Evolutionary conservation across 2,113 vertebrate species (phyloP), one percentile per base, ranked within the genome.

Genomic region (Dicrurus megarhynchus): DNA sequence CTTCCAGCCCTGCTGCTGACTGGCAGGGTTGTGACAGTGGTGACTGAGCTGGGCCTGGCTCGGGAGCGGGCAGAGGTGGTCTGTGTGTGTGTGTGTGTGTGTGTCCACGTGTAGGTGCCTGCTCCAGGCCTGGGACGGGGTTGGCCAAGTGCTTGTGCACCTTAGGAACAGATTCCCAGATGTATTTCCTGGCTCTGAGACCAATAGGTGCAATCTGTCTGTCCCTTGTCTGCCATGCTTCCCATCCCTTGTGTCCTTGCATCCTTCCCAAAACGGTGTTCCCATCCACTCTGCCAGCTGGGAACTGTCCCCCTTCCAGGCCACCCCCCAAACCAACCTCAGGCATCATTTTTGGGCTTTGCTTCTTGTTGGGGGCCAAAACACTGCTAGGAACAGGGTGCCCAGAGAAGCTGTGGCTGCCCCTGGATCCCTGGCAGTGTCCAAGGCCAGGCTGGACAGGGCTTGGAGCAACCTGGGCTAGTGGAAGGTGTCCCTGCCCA

Each of bases 371-470:
- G 13, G 28, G 46, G 69, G 32, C 22, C 56, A n/a, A 67, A 74
- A 37, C 1, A 5, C 9, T 41, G 10, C 17, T 19, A 14, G n/a
- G 56, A 53, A 37, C 11, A 46, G 14, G 21, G 2, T 47, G 1
- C 6, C 35, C 35, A 83, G 41, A 55, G 61, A 0, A 76, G n/a
- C 41, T 83, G 30, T 49, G 55, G n/a, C 30, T 84, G 55, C 12
- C 41, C 32, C 63, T 59, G 61, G 35, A 42, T 69, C 41, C 30
- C 55, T 63, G 49, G 22, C 1, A 77, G 7, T 77, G 35, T 33
- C 9, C 71, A 63, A 63, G 22, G 12, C 32, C 49, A 50, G 27
- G 35, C 0, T 50, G 35, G 71, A 77, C 0, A 0, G 35, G 26
- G 8, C 9, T 63, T 63, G 71, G 35, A 63, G 8, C 56, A 55